Conservation (phyloP, 2,797 vertebrate genomes). For the Neostethus bicornis region DNA sequence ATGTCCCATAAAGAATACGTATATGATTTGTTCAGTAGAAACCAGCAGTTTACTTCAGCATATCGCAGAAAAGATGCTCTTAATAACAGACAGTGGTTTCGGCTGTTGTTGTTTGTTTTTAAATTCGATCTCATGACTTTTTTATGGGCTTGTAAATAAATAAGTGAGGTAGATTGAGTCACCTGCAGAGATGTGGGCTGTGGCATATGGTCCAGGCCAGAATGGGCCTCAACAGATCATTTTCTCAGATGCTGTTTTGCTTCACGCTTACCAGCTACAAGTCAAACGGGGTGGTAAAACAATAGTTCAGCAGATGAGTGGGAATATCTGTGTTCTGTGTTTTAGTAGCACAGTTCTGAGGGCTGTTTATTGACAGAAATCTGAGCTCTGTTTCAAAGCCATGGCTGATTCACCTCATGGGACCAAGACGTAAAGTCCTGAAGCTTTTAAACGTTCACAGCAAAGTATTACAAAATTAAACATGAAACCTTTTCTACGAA, state of each 20-base stretch:
- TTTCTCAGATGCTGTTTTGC: slow-evolving; percentile 53
- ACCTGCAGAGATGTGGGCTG: slow-evolving; percentile 51
- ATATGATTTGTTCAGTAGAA: slow-evolving; percentile 21
- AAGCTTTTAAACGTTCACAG: slow-evolving; percentile 56
- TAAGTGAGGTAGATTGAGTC: slow-evolving; percentile 64
- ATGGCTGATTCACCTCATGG: slow-evolving; percentile 49
- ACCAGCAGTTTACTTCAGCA: slow-evolving; percentile 31
- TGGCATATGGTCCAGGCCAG: slow-evolving; percentile 59
- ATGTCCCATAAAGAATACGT: slow-evolving; percentile 21
- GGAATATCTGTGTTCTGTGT: background rate
- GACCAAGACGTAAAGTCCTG: slow-evolving; percentile 62
- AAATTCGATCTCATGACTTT: slow-evolving; percentile 69
- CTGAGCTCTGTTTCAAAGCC: slow-evolving; percentile 59
- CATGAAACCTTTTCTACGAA: slow-evolving; percentile 39
- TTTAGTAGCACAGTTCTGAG: slow-evolving; percentile 13
- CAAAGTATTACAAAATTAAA: slow-evolving; percentile 54
- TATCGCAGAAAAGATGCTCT: slow-evolving; percentile 54
- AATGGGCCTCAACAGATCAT: slow-evolving; percentile 48
- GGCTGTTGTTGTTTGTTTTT: slow-evolving; percentile 41
- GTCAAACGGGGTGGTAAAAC: slow-evolving; percentile 40
- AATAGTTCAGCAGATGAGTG: slow-evolving; percentile 34
- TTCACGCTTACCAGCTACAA: slow-evolving; percentile 6
- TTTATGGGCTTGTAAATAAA: slow-evolving; percentile 74
- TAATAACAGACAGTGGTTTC: slow-evolving; percentile 68
- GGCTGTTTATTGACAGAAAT: slow-evolving; percentile 54